Evolutionary conservation across 1,140 invertebrate species (phyloP), one percentile per base, ranked within the genome.

Genomic region (Doryteuthis pealeii): DNA sequence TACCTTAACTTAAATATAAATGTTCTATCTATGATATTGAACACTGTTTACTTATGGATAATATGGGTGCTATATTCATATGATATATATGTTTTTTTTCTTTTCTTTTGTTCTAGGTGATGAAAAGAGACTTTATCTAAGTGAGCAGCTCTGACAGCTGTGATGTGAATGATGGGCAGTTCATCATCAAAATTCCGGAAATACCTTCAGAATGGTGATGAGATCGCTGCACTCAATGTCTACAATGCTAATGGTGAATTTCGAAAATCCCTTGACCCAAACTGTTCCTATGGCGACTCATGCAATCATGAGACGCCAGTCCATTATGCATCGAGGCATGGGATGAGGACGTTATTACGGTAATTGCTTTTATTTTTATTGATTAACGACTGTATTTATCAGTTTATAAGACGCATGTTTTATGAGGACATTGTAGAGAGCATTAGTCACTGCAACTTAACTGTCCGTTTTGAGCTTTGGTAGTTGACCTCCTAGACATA

Each of bases 161-260:
- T 32, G 66, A 22, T 68, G 66, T 32, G 30, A 68, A 73, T 66
- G n/a, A 93, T 93, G 92, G 92, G 92, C 76, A 92, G 91, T 85
- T 89, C 91, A 30, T 92, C 91, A 22, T 92, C 91, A 35, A 93
- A 93, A 84, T 92, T 93, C 81, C 91, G 92, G 77, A 92, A 92
- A 81, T 91, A 92, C 84, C 87, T 93, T n/a, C 91, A 91, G 83
- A 91, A 92, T 89, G 92, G 92, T 32, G 92, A 93, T 84, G 92
- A 93, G 84, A 92, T 91, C 84, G 91, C 92, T 72, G 92, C 92
- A 28, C 90, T 93, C 88, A 91, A 92, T 83, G 85, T 91, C 40
- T 91, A 90, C 81, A 90, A 91, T 81, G 91, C 89, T 82, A 91
- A 90, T 77, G 89, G 90, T 54, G 92, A 92, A 78, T 83, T 93